These are phyloP conservation scores for Rhinogobius similis DNA, from an alignment of 2,113 vertebrate genomes.

Conservation along the genomic window DNA sequence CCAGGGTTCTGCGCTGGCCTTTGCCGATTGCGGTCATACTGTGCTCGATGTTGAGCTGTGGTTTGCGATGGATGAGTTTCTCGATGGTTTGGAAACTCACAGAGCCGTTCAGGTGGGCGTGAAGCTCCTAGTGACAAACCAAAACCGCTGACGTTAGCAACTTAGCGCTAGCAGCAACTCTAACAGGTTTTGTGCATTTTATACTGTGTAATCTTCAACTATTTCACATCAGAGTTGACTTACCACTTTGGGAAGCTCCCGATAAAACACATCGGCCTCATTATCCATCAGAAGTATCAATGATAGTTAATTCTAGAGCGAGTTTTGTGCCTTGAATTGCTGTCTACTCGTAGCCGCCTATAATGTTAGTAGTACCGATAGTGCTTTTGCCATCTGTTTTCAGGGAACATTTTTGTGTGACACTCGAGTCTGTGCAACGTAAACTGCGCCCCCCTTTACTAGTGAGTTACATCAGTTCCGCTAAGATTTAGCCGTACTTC, in stretches of 20 bases:
- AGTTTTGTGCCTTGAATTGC: background rate
- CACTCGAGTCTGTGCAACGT: constrained; percentile 52
- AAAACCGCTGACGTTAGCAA: constrained; percentile 45
- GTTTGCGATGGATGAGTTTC: constrained; percentile 86
- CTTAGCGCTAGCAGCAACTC: constrained; percentile 33
- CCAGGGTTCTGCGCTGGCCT: constrained; percentile 86
- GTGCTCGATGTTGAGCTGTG: constrained; percentile 83
- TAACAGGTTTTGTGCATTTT: background rate
- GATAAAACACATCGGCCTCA: constrained; percentile 65
- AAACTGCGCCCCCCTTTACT: constrained; percentile 7
- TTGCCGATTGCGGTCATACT: constrained; percentile 89
- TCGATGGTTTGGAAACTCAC: constrained; percentile 90
- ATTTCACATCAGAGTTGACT: constrained; percentile 19
- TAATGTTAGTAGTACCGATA: background rate
- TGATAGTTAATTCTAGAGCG: background rate
- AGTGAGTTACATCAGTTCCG: constrained; percentile 33
- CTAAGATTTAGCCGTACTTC: background rate
- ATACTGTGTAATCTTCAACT: accelerated
- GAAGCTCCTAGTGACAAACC: constrained; percentile 85
- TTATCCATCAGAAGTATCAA: constrained; percentile 58
- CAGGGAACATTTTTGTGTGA: constrained; percentile 52
- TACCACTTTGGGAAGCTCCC: constrained; percentile 78
- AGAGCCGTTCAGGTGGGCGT: constrained; percentile 94
- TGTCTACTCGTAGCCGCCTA: background rate
- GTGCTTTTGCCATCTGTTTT: constrained; percentile 45